Conservation (phyloP, 2,797 vertebrate species). For the Sebastes paucispinis region DNA sequence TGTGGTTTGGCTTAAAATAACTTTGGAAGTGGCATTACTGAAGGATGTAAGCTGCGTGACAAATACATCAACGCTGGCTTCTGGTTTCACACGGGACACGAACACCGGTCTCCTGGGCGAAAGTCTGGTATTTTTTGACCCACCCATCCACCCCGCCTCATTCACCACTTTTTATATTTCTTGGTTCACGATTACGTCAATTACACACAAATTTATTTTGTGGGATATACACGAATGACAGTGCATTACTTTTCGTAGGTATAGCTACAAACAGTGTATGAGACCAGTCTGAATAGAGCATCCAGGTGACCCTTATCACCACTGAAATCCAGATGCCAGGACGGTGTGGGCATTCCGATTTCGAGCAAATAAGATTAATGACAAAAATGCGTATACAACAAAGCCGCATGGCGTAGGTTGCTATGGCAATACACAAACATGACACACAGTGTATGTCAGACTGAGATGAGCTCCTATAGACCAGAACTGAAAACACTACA, state of each 20-base stretch:
- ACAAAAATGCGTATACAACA: not conserved
- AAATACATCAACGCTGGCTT: too few relatives aligned
- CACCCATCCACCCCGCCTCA: too few relatives aligned
- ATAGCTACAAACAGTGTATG: too few relatives aligned
- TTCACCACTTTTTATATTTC: too few relatives aligned
- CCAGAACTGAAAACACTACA: not conserved
- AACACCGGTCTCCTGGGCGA: too few relatives aligned
- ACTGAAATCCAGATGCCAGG: not conserved
- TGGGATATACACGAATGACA: too few relatives aligned
- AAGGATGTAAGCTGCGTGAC: too few relatives aligned
- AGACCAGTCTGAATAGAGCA: not conserved
- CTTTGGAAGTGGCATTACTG: fast-evolving
- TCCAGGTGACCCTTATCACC: not conserved
- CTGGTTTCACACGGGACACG: too few relatives aligned
- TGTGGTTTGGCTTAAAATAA: too few relatives aligned
- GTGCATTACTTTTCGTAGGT: too few relatives aligned
- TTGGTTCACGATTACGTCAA: fast-evolving
- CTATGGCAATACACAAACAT: not conserved
- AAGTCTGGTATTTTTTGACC: too few relatives aligned
- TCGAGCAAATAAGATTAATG: not conserved
- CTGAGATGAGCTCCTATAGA: not conserved
- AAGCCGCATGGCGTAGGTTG: not conserved
- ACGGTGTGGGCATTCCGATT: not conserved
- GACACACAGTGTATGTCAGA: not conserved
- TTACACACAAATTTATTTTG: too few relatives aligned